phyloP scores from a whole-genome alignment of 2,113 vertebrate species.

The Acanthisitta chloris region DNA sequence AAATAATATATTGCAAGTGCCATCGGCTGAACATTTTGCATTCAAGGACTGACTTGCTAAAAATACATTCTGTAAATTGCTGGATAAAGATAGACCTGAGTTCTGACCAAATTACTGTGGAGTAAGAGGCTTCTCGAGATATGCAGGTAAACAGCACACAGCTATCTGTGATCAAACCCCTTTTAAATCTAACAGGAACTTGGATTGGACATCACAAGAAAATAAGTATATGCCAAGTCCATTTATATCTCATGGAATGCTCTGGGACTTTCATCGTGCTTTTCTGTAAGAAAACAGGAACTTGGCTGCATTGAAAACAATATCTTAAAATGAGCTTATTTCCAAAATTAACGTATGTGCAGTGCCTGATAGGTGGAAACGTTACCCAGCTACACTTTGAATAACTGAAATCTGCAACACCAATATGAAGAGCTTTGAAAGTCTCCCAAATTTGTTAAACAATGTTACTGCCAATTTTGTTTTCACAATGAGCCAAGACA shows the following conservation, averaged over 20 bases:
- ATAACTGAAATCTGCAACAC: constrained; percentile 33
- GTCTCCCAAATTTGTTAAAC: constrained; percentile 45
- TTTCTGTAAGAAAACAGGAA: constrained; percentile 51
- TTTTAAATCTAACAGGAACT: constrained; percentile 39
- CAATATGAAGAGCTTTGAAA: constrained; percentile 31
- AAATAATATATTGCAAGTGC: background rate
- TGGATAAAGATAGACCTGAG: background rate
- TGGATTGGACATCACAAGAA: constrained; percentile 56
- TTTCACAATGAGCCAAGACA: constrained; percentile 23
- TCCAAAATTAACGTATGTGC: constrained; percentile 55
- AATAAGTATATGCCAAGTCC: constrained; percentile 38
- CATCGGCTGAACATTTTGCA: background rate
- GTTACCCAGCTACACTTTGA: constrained; percentile 32
- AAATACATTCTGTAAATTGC: background rate
- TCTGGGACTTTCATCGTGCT: constrained; percentile 28
- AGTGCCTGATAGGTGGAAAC: constrained; percentile 50
- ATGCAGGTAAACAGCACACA: constrained; percentile 35
- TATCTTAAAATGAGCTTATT: constrained; percentile 54
- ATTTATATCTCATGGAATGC: constrained; percentile 28
- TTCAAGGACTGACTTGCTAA: constrained; percentile 5
- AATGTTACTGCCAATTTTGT: constrained; percentile 50
- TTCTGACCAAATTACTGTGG: background rate
- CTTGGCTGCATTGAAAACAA: constrained; percentile 35
- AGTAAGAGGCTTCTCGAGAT: constrained; percentile 7
- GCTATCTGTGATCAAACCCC: constrained; percentile 24